Percentiles rank a stretch among this genome's conserved stretches.
These are phyloP conservation scores for Python bivittatus DNA, from an alignment of 2,113 vertebrate genomes.

Conservation along the genomic window DNA sequence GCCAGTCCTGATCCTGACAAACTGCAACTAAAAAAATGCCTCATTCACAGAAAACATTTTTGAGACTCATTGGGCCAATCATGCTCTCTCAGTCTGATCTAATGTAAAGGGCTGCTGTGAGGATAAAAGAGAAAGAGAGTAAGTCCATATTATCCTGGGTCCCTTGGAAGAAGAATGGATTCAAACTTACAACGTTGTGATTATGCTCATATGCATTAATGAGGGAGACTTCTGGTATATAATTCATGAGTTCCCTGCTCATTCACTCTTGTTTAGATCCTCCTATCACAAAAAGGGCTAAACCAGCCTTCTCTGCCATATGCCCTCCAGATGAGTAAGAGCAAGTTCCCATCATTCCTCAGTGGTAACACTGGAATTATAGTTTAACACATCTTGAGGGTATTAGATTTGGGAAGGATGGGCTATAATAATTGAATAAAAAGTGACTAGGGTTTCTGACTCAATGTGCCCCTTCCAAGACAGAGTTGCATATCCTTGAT, in stretches of 20 bases:
- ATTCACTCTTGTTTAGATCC: neutral
- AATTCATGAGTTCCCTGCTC: neutral
- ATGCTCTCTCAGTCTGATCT: neutral
- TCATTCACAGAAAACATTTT: neutral
- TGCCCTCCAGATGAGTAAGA: neutral
- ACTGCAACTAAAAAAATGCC: neutral
- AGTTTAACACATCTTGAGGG: neutral
- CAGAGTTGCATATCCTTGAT: neutral
- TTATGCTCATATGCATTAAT: neutral
- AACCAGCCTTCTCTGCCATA: neutral
- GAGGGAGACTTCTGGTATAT: neutral
- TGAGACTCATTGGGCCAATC: neutral
- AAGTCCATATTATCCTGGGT: neutral
- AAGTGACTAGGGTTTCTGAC: neutral
- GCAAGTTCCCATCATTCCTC: neutral
- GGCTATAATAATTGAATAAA: neutral
- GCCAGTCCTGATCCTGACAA: neutral
- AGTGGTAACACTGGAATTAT: neutral
- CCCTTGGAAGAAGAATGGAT: neutral
- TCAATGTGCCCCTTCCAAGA: neutral
- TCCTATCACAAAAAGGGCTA: neutral
- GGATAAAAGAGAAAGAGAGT: neutral
- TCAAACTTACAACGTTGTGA: neutral
- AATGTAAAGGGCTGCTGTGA: neutral
- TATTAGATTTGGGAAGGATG: neutral